These are phyloP conservation scores for Drosophila sordidula DNA, from an alignment of 2,888 invertebrate species.

Conservation along the genomic window DNA sequence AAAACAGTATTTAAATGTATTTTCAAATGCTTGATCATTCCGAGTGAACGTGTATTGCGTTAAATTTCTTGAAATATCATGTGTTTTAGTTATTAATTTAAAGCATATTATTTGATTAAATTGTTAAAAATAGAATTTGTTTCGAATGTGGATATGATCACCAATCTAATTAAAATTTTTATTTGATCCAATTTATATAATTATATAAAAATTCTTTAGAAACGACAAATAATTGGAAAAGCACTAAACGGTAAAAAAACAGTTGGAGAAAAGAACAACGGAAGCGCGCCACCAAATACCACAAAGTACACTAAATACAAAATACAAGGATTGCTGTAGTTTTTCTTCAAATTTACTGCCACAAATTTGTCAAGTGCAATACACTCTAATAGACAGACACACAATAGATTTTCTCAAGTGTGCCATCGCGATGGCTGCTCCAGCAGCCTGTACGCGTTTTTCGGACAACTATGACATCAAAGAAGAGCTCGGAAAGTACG, in stretches of 20 bases:
- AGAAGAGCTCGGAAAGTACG: conserved; percentile 99
- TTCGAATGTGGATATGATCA: not conserved
- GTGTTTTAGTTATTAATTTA: not conserved
- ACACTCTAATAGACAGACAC: conserved; percentile 31
- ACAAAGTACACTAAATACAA: not conserved
- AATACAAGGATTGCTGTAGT: not conserved
- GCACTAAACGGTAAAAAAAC: not conserved
- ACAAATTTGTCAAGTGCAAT: conserved; percentile 4
- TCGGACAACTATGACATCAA: conserved; percentile 99
- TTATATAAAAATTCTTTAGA: not conserved
- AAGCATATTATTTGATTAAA: not conserved
- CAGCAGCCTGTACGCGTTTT: conserved; percentile 97
- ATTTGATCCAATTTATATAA: not conserved
- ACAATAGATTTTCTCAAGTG: conserved; percentile 85
- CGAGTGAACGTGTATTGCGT: conserved; percentile 6
- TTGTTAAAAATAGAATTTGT: not conserved
- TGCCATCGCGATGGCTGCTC: conserved; percentile 92
- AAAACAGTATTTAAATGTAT: not conserved
- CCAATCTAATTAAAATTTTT: not conserved
- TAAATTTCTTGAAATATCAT: not conserved
- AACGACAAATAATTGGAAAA: not conserved
- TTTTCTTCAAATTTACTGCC: conserved; percentile 1
- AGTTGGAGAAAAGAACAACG: not conserved
- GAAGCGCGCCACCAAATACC: not conserved
- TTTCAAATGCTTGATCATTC: conserved; percentile 1